Evolutionary conservation across 1,140 invertebrate species (phyloP).

Genomic region (Mylabris phalerata): DNA sequence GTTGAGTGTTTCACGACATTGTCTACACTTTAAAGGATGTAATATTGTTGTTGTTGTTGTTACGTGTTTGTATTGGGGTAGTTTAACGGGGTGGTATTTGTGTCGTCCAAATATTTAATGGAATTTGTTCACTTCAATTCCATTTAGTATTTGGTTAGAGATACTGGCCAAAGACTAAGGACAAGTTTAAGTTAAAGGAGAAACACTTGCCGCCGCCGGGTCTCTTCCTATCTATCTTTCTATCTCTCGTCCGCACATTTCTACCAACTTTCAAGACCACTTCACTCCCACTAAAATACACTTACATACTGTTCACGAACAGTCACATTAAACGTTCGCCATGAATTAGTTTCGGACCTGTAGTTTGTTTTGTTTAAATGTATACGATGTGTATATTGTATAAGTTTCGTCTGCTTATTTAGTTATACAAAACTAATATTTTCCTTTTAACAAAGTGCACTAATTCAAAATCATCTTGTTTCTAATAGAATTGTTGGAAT

Average conservation of each 20-base stretch:
- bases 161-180: constrained; percentile 12
- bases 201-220: constrained; percentile 16
- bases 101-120: constrained; percentile 1
- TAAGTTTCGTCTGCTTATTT: constrained; percentile 23
- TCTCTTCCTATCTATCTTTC: constrained; percentile 17
- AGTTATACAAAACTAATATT: constrained; percentile 24
- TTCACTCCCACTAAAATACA: constrained; percentile 20
- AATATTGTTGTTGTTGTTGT: no score
- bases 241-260: no score
- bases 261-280: no score
- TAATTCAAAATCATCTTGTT: no score
- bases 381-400: no score
- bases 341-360: constrained; percentile 28
- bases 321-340: constrained; percentile 26
- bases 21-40: no score
- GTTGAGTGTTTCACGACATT: constrained; percentile 5
- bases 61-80: no score
- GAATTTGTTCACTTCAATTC: constrained; percentile 2
- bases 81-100: no score
- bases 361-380: constrained; percentile 26
- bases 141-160: constrained; percentile 12
- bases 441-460: background rate
- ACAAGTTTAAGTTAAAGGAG: constrained; percentile 20
- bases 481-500: no score
- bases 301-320: constrained; percentile 13